Percentiles rank a stretch among this genome's conserved stretches.
Conservation (phyloP, 2,888 invertebrate species). For the Erebia epiphron region DNA sequence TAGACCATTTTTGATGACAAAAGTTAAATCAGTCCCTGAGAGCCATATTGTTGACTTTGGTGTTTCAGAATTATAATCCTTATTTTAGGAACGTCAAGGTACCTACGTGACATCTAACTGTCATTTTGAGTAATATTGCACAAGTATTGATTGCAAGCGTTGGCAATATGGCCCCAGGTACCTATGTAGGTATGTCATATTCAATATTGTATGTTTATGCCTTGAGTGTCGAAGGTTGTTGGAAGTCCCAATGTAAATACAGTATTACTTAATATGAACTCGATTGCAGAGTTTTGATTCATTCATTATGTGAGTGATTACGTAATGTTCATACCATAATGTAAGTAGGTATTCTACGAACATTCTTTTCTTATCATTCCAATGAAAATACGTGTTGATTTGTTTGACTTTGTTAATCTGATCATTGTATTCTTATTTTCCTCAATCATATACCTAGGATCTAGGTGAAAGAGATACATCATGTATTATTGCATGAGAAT, state of each 20-base stretch:
- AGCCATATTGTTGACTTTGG: too few relatives aligned
- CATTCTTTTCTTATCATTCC: conserved; percentile 6
- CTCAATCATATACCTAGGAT: too few relatives aligned
- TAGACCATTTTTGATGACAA: too few relatives aligned
- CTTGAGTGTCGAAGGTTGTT: not conserved
- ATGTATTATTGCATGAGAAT: not conserved
- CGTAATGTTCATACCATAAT: conserved; percentile 17
- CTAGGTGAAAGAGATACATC: not conserved
- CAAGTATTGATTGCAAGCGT: too few relatives aligned
- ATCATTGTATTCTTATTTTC: not conserved
- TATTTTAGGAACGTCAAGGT: too few relatives aligned
- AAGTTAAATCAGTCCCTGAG: too few relatives aligned
- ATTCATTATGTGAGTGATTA: conserved; percentile 16
- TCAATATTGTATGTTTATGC: not conserved
- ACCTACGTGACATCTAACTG: too few relatives aligned
- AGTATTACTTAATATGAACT: conserved; percentile 13
- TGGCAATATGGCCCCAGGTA: too few relatives aligned
- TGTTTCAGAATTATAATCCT: too few relatives aligned
- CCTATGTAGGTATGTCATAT: too few relatives aligned
- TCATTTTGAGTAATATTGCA: too few relatives aligned
- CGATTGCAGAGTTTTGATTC: conserved; percentile 15
- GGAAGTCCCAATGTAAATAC: conserved; percentile 4
- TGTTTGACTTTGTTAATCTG: conserved; percentile 9
- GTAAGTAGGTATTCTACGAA: not conserved
- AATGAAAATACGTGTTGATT: conserved; percentile 2